Evolutionary conservation across 2,888 invertebrate species (phyloP).

Genomic region (Lumbricus terrestris): DNA sequence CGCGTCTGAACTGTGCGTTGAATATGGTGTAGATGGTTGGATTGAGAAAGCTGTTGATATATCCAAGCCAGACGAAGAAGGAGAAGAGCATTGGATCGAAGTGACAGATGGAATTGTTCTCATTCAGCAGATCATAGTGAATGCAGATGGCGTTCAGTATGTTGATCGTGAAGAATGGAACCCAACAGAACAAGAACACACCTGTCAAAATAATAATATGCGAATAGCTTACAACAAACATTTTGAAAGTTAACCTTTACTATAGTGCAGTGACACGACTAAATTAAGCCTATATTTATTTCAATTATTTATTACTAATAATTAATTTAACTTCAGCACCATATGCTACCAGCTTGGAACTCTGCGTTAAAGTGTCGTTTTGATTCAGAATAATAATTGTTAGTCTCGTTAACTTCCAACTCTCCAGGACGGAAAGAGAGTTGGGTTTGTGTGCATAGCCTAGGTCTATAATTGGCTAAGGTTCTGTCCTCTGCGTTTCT

Average conservation of each 20-base stretch:
- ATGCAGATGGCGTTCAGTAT: constrained; percentile 94
- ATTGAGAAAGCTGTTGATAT: constrained; percentile 85
- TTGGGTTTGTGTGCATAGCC: too few relatives aligned
- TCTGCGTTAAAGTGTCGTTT: neutral
- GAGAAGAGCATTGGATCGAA: constrained; percentile 50
- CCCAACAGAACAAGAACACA: constrained; percentile 96
- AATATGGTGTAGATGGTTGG: constrained; percentile 64
- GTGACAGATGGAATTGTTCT: constrained; percentile 72
- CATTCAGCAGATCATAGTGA: constrained; percentile 62
- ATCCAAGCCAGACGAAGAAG: constrained; percentile 92
- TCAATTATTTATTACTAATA: neutral
- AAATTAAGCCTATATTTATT: too few relatives aligned
- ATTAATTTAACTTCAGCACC: neutral
- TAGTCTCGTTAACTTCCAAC: too few relatives aligned
- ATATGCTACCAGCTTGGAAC: neutral
- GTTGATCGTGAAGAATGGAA: constrained; percentile 97
- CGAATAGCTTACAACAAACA: neutral
- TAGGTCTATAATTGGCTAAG: too few relatives aligned
- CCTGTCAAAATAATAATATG: neutral
- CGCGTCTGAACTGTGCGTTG: constrained; percentile 84
- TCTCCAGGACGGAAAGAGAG: too few relatives aligned
- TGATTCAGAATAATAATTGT: too few relatives aligned
- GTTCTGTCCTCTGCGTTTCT: too few relatives aligned
- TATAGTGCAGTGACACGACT: too few relatives aligned
- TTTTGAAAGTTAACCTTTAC: neutral